phyloP scores from a whole-genome alignment of 2,888 invertebrate genomes.

The Charanyca ferruginea region DNA sequence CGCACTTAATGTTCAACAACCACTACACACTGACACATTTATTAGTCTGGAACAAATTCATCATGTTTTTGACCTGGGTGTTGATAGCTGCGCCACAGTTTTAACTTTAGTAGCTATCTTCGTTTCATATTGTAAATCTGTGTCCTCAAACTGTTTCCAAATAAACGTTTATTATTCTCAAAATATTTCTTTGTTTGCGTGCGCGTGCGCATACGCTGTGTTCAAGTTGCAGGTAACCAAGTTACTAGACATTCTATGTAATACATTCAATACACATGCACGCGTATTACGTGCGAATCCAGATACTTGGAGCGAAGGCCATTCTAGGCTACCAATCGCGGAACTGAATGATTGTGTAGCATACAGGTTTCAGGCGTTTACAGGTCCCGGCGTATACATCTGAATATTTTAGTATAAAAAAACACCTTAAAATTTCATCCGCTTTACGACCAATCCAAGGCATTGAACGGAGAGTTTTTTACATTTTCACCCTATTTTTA shows the following conservation, averaged over 20 bases:
- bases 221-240: too few relatives aligned
- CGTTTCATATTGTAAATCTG: too few relatives aligned
- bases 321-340: neutral
- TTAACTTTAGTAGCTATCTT: too few relatives aligned
- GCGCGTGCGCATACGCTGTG: neutral
- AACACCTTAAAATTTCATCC: constrained; percentile 23
- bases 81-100: too few relatives aligned
- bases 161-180: too few relatives aligned
- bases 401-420: constrained; percentile 20
- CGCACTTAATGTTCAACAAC: too few relatives aligned
- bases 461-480: neutral
- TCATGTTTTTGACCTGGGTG: too few relatives aligned
- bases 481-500: constrained; percentile 40
- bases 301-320: neutral
- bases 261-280: neutral
- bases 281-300: neutral
- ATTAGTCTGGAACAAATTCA: too few relatives aligned
- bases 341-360: constrained; percentile 11
- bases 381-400: neutral
- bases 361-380: constrained; percentile 1
- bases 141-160: too few relatives aligned
- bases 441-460: constrained; percentile 19
- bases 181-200: neutral
- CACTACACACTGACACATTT: too few relatives aligned
- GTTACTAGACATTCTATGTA: neutral